Evolutionary conservation across 2,888 invertebrate genomes (phyloP), one percentile per base, ranked within the genome.

Genomic region (Eupithecia subumbrata): DNA sequence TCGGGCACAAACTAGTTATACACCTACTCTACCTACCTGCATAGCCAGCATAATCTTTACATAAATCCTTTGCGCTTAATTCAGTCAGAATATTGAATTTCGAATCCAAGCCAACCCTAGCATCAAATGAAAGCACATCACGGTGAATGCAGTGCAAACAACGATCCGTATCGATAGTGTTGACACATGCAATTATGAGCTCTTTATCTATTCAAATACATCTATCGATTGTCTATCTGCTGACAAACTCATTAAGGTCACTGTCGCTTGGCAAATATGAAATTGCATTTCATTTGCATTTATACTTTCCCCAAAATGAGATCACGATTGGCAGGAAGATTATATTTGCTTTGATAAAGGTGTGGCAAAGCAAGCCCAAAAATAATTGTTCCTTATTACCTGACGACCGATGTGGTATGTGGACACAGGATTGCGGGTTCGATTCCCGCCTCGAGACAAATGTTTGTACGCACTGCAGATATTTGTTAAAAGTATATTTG

Each of bases 161-260:
- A 71, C 78, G 68, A 74, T 69, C 68, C 45, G 75, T 72, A 78
- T 76, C 76, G 78, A 83, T 81, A 83, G 82, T 84, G 78, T 76
- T 80, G 78, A 79, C 79, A 79, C 78, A 78, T 71, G 77, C 82
- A 83, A 85, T 86, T 85, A 86, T 82, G 83, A 81, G 74, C 80
- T 80, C 82, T 83, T 82, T 83, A 80, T 73, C 76, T 79, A 73
- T 79, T 79, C 81, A 80, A 77, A 82, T 77, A 78, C 76, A 75
- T 70, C 45, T 69, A 75, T 75, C 71, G 73, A 76, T 70, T 71
- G 67, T 34, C 43, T 70, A 60, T 56, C 40, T 43, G 43, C 37
- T 67, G 22, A 34, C 25, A 14, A 16, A 60, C 72, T 40, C 64
- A 64, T 56, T 64, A 40, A 18, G 68, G n/a, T 40, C 73, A 60